phyloP scores from a whole-genome alignment of 2,888 invertebrate species.

The Bugulina stolonifera region DNA sequence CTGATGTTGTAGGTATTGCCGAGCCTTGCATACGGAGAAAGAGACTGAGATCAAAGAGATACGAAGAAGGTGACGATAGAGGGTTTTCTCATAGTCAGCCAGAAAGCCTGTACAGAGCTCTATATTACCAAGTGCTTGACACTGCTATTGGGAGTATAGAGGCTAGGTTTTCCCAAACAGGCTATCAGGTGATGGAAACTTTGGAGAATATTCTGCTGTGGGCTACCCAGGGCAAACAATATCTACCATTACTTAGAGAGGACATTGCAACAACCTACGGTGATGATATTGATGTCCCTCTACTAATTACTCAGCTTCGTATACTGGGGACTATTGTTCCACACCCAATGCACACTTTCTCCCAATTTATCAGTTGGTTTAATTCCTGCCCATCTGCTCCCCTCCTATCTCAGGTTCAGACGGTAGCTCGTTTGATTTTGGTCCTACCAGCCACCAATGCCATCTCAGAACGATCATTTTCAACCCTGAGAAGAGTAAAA shows the following conservation, averaged over 20 bases:
- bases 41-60: too few relatives aligned
- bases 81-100: too few relatives aligned
- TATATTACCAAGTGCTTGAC: background rate
- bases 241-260: background rate
- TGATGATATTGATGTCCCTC: background rate
- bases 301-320: too few relatives aligned
- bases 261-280: background rate
- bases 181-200: too few relatives aligned
- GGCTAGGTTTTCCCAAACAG: background rate
- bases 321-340: too few relatives aligned
- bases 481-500: background rate
- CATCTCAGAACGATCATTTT: background rate
- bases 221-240: background rate
- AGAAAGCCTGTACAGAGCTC: background rate
- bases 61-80: too few relatives aligned
- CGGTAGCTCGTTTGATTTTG: background rate
- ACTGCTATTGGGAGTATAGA: background rate
- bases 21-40: too few relatives aligned
- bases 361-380: background rate
- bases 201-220: background rate
- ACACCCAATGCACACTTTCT: background rate
- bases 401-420: background rate
- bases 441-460: background rate
- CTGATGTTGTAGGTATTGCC: too few relatives aligned
- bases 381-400: background rate